A percentile compares a stretch with the other conserved stretches of the same genome.
These are phyloP conservation scores for Trematocara caparti DNA, from an alignment of 2,797 vertebrate genomes.

Conservation along the genomic window DNA sequence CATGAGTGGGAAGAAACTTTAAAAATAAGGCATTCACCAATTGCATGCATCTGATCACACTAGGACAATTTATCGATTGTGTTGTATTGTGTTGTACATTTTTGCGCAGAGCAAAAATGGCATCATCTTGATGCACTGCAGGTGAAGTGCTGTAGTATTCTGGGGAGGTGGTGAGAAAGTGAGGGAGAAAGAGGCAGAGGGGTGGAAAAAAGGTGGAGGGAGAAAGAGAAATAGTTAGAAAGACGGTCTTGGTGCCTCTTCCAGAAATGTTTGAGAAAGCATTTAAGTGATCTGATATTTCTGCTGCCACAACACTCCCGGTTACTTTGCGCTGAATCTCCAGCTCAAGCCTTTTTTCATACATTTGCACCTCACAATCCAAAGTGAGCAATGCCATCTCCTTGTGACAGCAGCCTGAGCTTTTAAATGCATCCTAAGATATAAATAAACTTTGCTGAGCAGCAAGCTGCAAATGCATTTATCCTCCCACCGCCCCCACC, in stretches of 20 bases:
- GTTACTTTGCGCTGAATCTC: slow-evolving; percentile 64
- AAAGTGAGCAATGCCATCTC: slow-evolving; percentile 67
- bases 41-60: not conserved
- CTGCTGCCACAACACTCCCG: slow-evolving; percentile 63
- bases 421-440: slow-evolving; percentile 68
- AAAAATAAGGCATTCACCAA: not conserved
- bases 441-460: slow-evolving; percentile 74
- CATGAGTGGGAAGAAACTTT: not conserved
- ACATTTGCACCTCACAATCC: slow-evolving; percentile 80
- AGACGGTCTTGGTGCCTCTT: slow-evolving; percentile 32
- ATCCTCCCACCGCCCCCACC: slow-evolving; percentile 18
- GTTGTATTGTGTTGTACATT: not conserved
- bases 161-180: not conserved
- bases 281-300: slow-evolving; percentile 71
- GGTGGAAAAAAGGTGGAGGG: not conserved
- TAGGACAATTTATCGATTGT: not conserved
- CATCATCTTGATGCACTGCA: slow-evolving; percentile 8
- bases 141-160: slow-evolving; percentile 26
- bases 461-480: slow-evolving; percentile 72
- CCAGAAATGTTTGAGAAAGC: slow-evolving; percentile 65
- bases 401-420: slow-evolving; percentile 57
- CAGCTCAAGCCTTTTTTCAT: slow-evolving; percentile 70
- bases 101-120: not conserved
- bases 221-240: slow-evolving; percentile 6
- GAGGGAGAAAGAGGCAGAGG: not conserved